Evolutionary conservation across 2,888 invertebrate genomes (phyloP), one percentile per base, ranked within the genome.

Genomic region (Achlya flavicornis): DNA sequence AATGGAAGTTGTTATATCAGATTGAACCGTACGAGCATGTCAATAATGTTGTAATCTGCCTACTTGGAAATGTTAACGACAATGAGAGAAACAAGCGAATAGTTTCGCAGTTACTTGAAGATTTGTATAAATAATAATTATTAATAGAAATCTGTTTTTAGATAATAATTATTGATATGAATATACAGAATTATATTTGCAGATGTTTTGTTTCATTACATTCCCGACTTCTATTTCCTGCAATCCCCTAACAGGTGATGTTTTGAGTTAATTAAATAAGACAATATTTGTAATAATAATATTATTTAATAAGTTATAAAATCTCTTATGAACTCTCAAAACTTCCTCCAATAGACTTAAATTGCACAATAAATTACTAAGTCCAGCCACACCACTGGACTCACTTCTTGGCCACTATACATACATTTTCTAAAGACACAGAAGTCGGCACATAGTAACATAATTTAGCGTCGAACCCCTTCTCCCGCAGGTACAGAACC

Each of bases 341-440:
- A 16, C 2, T 10, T 8, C 10, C 8, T 53, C 16, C 19, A 53
- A n/a, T 19, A 53, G 53, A 53, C 10, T 58, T 35, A 33, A 33
- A 58, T 58, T 58, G 58, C n/a, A 57, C 57, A 32, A 57, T 26
- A 11, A 57, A 11, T 41, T 4, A 19, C n/a, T 46, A n/a, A 14
- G 4, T 3, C 16, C 10, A 19, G 4, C n/a, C 14, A 58, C 38
- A 33, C 33, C 57, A 61, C 61, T 64, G 71, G 71, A 33, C 62
- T 66, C 5, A 43, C 61, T 61, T 84, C 43, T 73, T 84, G 32
- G 96, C 97, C 43, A 97, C 86, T 63, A 98, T 94, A 80, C 97
- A 97, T 62, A 97, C 94, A 91, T 98, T 98, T 88, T 98, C 98
- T 41, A 96, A 93, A 0, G 98, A 97, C 11, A 97, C 93, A 26